These are phyloP conservation scores for Mesitornis unicolor DNA, from an alignment of 2,113 vertebrate genomes.

Conservation along the genomic window DNA sequence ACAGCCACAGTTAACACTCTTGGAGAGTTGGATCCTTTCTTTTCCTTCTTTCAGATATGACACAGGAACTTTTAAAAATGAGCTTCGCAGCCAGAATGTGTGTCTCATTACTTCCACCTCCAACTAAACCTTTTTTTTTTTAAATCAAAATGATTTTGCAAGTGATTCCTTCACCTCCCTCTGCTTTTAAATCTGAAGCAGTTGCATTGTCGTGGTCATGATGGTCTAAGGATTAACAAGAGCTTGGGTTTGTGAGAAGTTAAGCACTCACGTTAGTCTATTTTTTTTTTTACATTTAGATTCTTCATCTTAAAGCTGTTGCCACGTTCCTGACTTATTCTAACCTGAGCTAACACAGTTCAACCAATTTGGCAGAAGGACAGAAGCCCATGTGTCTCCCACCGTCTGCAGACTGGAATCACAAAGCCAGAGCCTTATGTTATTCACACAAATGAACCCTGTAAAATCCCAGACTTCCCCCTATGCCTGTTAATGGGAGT, in stretches of 20 bases:
- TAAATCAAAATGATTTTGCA: neutral
- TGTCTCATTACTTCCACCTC: neutral
- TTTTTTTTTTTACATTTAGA: neutral
- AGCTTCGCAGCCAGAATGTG: neutral
- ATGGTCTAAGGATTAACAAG: neutral
- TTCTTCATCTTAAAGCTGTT: neutral
- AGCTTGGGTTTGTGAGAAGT: neutral
- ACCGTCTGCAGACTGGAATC: neutral
- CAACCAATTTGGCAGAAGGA: neutral
- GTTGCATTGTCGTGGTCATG: neutral
- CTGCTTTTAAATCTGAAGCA: neutral
- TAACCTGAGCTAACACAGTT: neutral
- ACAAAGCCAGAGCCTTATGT: neutral
- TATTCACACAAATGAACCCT: neutral
- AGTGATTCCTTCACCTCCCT: neutral
- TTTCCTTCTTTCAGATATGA: neutral
- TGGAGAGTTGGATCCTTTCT: neutral
- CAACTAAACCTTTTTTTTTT: neutral
- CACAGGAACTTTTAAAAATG: neutral
- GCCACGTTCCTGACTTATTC: neutral
- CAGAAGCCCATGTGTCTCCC: neutral
- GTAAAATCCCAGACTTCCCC: neutral
- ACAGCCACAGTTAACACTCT: neutral
- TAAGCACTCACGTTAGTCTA: accelerated
- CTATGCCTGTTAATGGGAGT: neutral